These are phyloP conservation scores for Willisornis vidua DNA, from an alignment of 2,113 vertebrate species.

Conservation along the genomic window DNA sequence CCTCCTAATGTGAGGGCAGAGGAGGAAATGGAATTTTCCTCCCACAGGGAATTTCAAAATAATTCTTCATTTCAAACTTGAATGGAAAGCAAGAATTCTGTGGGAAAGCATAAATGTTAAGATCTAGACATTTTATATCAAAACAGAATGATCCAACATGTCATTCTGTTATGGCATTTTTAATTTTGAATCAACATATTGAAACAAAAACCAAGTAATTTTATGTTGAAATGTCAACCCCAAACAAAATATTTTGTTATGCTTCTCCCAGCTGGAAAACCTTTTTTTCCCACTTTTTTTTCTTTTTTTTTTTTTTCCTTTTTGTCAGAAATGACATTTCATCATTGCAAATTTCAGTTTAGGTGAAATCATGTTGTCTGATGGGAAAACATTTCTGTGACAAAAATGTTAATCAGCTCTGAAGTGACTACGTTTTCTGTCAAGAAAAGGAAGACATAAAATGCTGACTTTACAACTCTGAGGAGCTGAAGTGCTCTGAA, in stretches of 20 bases:
- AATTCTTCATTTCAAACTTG: constrained; percentile 1
- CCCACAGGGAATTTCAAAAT: neutral
- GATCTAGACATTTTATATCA: constrained; percentile 6
- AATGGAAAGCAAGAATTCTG: neutral
- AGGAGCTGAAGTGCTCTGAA: neutral
- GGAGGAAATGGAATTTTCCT: neutral
- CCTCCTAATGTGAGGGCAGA: neutral
- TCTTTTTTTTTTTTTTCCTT: neutral
- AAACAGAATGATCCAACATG: constrained; percentile 1
- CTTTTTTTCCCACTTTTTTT: neutral
- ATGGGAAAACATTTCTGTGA: constrained; percentile 31
- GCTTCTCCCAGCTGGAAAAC: constrained; percentile 1
- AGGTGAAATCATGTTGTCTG: constrained; percentile 42
- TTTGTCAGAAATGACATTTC: constrained; percentile 10
- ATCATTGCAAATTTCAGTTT: constrained; percentile 42
- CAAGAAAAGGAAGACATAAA: constrained; percentile 19
- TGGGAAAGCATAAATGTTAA: neutral
- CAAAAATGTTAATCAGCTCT: constrained; percentile 47
- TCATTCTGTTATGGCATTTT: neutral
- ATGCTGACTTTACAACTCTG: neutral
- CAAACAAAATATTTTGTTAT: constrained; percentile 53
- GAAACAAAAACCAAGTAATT: neutral
- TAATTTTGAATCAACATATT: constrained; percentile 28
- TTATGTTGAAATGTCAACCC: constrained; percentile 23
- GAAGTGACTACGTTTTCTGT: constrained; percentile 12